These are phyloP conservation scores for Lytechinus variegatus DNA, from an alignment of 35 echinoderm and acorn worm genomes.

Conservation along the genomic window DNA sequence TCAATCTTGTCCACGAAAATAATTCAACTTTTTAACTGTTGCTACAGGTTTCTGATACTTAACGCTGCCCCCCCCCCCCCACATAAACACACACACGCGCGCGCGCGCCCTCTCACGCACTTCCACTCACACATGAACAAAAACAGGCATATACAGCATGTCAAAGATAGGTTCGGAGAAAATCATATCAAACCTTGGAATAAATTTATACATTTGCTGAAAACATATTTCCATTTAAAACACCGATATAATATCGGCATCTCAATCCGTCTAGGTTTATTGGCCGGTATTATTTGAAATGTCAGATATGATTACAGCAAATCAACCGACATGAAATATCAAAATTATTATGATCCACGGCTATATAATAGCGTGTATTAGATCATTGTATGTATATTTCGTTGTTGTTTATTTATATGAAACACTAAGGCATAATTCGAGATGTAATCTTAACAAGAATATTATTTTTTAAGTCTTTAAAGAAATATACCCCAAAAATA, in stretches of 20 bases:
- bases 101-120: too few relatives aligned
- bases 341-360: background rate
- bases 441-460: background rate
- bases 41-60: too few relatives aligned
- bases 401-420: background rate
- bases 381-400: background rate
- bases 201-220: background rate
- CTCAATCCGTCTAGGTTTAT: background rate
- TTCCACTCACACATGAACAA: too few relatives aligned
- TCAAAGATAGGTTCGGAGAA: background rate
- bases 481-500: background rate
- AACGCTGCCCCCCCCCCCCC: too few relatives aligned
- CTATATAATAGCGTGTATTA: background rate
- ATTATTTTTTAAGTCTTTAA: background rate
- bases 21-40: too few relatives aligned
- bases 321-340: background rate
- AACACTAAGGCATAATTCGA: background rate
- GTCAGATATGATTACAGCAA: background rate
- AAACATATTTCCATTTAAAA: background rate
- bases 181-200: background rate
- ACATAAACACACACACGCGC: too few relatives aligned
- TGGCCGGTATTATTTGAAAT: background rate
- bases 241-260: background rate
- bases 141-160: too few relatives aligned
- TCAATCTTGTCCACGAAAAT: too few relatives aligned